Percentiles rank a stretch among this genome's conserved stretches.
Conservation (phyloP, 2,113 vertebrate genomes). For the Lepidothrix coronata region DNA sequence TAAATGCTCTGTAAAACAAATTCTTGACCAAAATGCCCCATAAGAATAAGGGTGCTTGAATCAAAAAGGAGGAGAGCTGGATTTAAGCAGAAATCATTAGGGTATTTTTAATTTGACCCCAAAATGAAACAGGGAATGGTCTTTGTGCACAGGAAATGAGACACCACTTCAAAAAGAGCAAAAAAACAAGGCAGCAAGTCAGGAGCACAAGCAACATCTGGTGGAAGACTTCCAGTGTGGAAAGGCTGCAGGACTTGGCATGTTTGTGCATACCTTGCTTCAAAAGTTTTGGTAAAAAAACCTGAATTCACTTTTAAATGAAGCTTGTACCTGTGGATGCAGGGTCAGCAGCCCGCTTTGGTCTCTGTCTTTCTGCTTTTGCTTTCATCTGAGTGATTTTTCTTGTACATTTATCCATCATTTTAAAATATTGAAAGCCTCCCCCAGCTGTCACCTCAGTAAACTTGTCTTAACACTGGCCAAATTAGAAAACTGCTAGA, state of each 20-base stretch:
- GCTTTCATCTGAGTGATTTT: slow-evolving; percentile 8
- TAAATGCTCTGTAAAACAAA: not conserved
- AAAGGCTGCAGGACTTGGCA: slow-evolving; percentile 43
- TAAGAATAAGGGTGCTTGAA: not conserved
- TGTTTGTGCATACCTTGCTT: slow-evolving; percentile 48
- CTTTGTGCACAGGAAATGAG: slow-evolving; percentile 39
- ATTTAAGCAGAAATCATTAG: not conserved
- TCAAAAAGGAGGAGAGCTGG: not conserved
- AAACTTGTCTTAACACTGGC: not conserved
- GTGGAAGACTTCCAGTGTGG: not conserved
- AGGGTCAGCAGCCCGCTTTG: not conserved
- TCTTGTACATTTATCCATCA: not conserved
- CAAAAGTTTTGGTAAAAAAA: slow-evolving; percentile 9
- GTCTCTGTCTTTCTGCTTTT: not conserved
- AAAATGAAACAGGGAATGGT: not conserved
- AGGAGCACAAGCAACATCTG: slow-evolving; percentile 29
- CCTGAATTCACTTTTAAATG: not conserved
- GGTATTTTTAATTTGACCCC: not conserved
- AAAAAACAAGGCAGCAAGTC: not conserved
- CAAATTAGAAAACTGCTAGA: not conserved
- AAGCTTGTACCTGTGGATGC: not conserved
- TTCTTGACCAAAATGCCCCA: not conserved
- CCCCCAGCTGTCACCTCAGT: not conserved
- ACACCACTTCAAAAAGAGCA: slow-evolving; percentile 27
- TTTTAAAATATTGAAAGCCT: not conserved